These are phyloP conservation scores for Grapholita molesta DNA, from an alignment of 1,140 invertebrate species.

Conservation along the genomic window DNA sequence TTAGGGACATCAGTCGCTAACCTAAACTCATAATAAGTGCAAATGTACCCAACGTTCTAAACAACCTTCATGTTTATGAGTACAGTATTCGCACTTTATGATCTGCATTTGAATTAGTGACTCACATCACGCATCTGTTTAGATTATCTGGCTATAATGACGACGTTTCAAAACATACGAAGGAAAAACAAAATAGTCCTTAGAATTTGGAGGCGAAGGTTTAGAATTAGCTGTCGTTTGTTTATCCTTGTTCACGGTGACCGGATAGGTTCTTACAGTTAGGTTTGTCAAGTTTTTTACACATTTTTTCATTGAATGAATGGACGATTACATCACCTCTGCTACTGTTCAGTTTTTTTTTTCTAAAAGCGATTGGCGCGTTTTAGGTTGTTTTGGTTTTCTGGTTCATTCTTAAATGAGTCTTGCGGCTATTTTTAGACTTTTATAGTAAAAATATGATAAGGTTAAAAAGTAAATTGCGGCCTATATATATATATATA, in stretches of 20 bases:
- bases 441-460: too few species aligned
- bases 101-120: slow-evolving; percentile 50
- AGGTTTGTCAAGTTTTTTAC: slow-evolving; percentile 39
- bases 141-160: slow-evolving; percentile 36
- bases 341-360: slow-evolving; percentile 45
- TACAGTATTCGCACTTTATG: slow-evolving; percentile 33
- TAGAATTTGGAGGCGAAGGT: neutral
- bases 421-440: neutral
- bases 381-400: slow-evolving; percentile 31
- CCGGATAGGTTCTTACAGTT: slow-evolving; percentile 40
- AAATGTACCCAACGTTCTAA: neutral
- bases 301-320: slow-evolving; percentile 60
- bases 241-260: slow-evolving; percentile 14
- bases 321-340: slow-evolving; percentile 54
- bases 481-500: too few species aligned
- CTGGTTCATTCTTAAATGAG: neutral
- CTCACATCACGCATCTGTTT: slow-evolving; percentile 43
- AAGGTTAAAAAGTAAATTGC: too few species aligned
- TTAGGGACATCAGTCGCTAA: too few species aligned
- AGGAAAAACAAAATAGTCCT: slow-evolving; percentile 18
- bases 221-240: slow-evolving; percentile 23
- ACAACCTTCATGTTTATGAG: slow-evolving; percentile 13
- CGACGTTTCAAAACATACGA: slow-evolving; percentile 24
- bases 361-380: slow-evolving; percentile 25
- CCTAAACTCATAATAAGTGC: neutral